Evolutionary conservation across 2,113 vertebrate genomes (phyloP), one percentile per base, ranked within the genome.

Genomic region (Diphyllodes magnificus): DNA sequence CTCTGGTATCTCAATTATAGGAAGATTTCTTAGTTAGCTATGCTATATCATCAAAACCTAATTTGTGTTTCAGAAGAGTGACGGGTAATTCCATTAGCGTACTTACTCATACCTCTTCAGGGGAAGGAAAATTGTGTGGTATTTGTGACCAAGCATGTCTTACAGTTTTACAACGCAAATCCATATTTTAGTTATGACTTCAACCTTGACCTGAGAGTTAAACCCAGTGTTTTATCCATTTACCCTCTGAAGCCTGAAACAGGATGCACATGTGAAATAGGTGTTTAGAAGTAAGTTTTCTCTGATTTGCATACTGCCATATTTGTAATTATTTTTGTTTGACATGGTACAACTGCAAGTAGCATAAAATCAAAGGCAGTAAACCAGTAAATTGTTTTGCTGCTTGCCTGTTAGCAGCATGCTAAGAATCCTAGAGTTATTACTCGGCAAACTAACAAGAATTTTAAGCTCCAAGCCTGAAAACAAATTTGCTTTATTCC

Each of bases 311-410:
- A 94, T 93, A 71, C 80, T 50, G 13, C 35, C 51, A 92, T 85
- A 75, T 94, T 96, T 93, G 71, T 93, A 97, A 96, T 96, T 95
- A 96, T 94, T 97, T 97, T 96, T 96, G 57, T 96, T 92, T 96
- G 83, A 96, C 90, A 91, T 87, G 57, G 56, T 95, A 73, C 65
- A 95, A 88, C 79, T 18, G 37, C 78, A 96, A 78, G n/a, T 71
- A 95, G 82, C 90, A 97, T 96, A 92, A 97, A 96, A 97, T 96
- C 88, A 96, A 94, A 97, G 79, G 47, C 84, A 95, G 85, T 71
- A 97, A 97, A 95, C 71, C 89, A 91, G 90, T 80, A 96, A 97
- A 95, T 95, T 97, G 78, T 81, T 98, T 97, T 96, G 77, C 82
- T 89, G 54, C 65, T 93, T 93, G 68, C 49, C 76, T 88, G n/a